Base-by-base conservation (phyloP, 2,113 vertebrate species). In the Pteruthius melanotis region DNA sequence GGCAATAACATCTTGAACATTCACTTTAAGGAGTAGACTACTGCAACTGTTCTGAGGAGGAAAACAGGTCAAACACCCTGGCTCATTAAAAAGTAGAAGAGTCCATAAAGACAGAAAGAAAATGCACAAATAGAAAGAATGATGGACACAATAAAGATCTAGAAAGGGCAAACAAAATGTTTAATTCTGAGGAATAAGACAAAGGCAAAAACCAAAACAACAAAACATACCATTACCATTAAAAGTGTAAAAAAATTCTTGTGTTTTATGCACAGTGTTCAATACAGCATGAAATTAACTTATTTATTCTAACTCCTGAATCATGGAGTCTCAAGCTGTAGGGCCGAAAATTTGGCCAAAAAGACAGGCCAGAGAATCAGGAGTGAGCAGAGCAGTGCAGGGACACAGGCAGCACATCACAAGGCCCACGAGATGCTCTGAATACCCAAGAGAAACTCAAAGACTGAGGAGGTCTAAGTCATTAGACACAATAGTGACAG, bases 281-380 rank as follows among this genome's bases (percentile, higher is more conserved):
- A 72, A 26, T n/a, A 79, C 16, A 90, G 63, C 2, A 1, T 83
- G 42, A 90, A 76, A 79, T 40, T 0, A 57, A 80, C 7, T 37
- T 45, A 69, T 42, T 91, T 72, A n/a, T 80, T 66, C 19, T 72
- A 49, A 45, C 5, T 10, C 9, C 15, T 2, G 0, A 22, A 47
- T 53, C 52, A 39, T 1, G 4, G 49, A 59, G 33, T 35, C 35
- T 50, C 28, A 63, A 61, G 54, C 35, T 80, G 72, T 44, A 70
- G 20, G 53, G 26, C 16, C 2, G 12, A 87, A 37, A 65, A 49
- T 19, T 2, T 0, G 0, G 45, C 53, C 2, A 4, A 33, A 2
- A 78, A 47, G 44, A 78, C 1, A 10, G 44, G 35, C 23, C 78
- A 75, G 37, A 56, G 42, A 27, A n/a, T 49, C 33, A 61, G 12